Evolutionary conservation across 2,797 vertebrate genomes (phyloP), one percentile per base, ranked within the genome.

Genomic region (Anas georgica): DNA sequence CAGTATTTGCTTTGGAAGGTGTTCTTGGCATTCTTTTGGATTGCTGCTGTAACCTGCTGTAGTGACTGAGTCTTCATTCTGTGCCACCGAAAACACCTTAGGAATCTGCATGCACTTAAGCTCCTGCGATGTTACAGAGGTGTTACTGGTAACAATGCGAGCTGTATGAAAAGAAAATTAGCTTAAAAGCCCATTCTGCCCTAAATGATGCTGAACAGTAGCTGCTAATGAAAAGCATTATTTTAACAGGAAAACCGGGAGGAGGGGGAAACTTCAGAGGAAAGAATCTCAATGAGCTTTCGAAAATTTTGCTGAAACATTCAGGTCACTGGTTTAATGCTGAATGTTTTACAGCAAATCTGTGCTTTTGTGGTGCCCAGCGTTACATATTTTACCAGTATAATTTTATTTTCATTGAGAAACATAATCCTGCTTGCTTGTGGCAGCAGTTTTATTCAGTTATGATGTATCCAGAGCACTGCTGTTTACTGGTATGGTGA

Each of bases 141-240:
- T 79, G 45, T 79, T 77, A 20, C 62, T 25, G 37, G 56, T 33
- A 86, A 69, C 83, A 88, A 12, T 82, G 77, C 22, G 50, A 70
- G 39, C 46, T 67, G 35, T 43, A 56, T 46, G 72, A 31, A 72
- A 93, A 81, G 78, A 76, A 70, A 95, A 91, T 83, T 80, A 87
- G 75, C 68, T 90, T 91, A 86, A 88, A 94, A 95, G 37, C 59
- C 35, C 43, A 76, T 89, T 96, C 95, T 89, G 37, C 73, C 46
- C 41, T 86, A 81, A 92, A 55, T 82, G 78, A 58, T 58, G 29
- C 31, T 48, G 59, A 92, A 37, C 18, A 52, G 75, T 21, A 64
- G 62, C 62, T 83, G 72, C 46, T 93, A 77, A 79, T 91, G 66
- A 91, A 95, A 93, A 89, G 17, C 48, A 41, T 87, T 73, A 70